Conservation (phyloP, 2,113 vertebrate species). For the Periophthalmus modestus region DNA sequence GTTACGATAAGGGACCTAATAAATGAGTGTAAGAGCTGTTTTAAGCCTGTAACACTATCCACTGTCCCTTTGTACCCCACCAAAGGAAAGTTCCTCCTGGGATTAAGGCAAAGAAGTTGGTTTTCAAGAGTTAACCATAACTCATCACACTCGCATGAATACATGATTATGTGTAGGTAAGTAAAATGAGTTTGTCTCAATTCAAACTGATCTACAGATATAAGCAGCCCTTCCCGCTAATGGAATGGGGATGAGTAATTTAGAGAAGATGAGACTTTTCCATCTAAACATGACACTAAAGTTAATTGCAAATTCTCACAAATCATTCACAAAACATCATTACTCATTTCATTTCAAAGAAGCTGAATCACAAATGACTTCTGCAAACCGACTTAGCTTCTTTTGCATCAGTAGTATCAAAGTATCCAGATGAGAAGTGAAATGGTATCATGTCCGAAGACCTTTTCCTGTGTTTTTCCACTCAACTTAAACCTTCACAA, state of each 20-base stretch:
- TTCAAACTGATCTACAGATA: background rate
- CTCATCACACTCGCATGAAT: background rate
- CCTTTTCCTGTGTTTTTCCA: conserved; percentile 5
- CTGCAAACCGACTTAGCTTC: background rate
- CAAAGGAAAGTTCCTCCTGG: background rate
- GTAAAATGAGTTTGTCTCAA: background rate
- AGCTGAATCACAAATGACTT: background rate
- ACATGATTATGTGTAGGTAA: background rate
- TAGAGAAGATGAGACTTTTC: background rate
- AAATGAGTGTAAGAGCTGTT: background rate
- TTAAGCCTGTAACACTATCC: background rate
- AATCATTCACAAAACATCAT: background rate
- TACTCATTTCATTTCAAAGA: background rate
- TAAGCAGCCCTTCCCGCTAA: background rate
- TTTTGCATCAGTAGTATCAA: background rate
- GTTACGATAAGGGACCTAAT: background rate
- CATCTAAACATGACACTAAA: background rate
- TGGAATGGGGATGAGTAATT: background rate
- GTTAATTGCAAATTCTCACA: background rate
- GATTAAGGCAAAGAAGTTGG: background rate
- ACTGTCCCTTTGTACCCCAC: background rate
- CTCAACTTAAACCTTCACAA: background rate
- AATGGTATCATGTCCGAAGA: background rate
- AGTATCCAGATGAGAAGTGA: background rate
- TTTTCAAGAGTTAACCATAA: background rate